A percentile compares a stretch with the other conserved stretches of the same genome.
phyloP scores from a whole-genome alignment of 2,113 vertebrate species.

The Paratilapia polleni region DNA sequence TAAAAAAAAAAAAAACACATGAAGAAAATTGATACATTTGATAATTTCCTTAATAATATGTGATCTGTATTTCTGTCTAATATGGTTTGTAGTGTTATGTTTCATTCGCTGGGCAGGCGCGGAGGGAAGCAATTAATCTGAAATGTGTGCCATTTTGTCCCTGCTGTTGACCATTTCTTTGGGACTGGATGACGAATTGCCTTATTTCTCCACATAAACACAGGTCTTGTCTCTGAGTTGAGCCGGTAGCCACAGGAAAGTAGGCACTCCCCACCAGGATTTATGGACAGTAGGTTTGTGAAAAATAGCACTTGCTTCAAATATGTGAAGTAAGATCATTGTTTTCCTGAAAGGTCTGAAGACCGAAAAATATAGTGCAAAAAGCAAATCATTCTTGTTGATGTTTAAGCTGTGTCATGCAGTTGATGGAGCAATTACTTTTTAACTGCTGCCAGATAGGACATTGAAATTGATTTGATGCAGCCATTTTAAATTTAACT shows the following conservation, averaged over 20 bases:
- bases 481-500: slow-evolving; percentile 50
- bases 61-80: slow-evolving; percentile 17
- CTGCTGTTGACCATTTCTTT: slow-evolving; percentile 54
- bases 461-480: slow-evolving; percentile 52
- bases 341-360: slow-evolving; percentile 31
- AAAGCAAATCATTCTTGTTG: slow-evolving; percentile 17
- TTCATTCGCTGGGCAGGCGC: slow-evolving; percentile 41
- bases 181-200: slow-evolving; percentile 64
- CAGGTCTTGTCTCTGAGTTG: slow-evolving; percentile 54
- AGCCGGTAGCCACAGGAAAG: slow-evolving; percentile 41
- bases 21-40: slow-evolving; percentile 3
- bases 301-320: slow-evolving; percentile 43
- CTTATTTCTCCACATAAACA: slow-evolving; percentile 69
- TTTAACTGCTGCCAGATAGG: slow-evolving; percentile 44
- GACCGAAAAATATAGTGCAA: background rate
- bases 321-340: slow-evolving; percentile 43
- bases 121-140: slow-evolving; percentile 66
- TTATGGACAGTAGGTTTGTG: slow-evolving; percentile 47
- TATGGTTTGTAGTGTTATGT: slow-evolving; percentile 43
- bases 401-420: slow-evolving; percentile 43
- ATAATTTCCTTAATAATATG: slow-evolving; percentile 30
- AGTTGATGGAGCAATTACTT: slow-evolving; percentile 45
- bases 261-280: slow-evolving; percentile 30
- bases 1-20: slow-evolving; percentile 8
- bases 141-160: slow-evolving; percentile 50